Evolutionary conservation across 2,113 vertebrate species (phyloP).

Genomic region (Dromaius novaehollandiae): DNA sequence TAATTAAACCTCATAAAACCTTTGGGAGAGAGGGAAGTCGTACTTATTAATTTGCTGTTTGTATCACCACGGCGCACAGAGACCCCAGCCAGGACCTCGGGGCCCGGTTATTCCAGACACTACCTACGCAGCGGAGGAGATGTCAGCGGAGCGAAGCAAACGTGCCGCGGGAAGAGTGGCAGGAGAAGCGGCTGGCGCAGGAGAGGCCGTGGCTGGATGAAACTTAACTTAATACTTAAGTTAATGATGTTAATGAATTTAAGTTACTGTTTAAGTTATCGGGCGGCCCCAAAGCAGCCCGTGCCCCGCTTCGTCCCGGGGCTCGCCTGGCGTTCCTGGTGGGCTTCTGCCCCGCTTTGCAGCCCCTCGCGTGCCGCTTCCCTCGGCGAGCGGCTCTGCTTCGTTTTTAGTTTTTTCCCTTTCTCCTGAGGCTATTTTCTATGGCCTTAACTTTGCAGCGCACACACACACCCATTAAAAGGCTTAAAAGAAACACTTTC

Average conservation of each 20-base stretch:
- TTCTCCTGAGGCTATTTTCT: background rate
- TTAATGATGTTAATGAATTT: background rate
- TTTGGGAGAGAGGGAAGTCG: constrained; percentile 49
- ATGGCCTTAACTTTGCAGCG: background rate
- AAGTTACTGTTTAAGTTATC: background rate
- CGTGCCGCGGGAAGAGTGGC: background rate
- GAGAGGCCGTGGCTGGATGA: background rate
- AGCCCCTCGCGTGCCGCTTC: background rate
- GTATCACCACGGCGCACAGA: constrained; percentile 19
- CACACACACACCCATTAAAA: background rate
- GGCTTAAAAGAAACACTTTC: background rate
- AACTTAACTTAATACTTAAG: background rate
- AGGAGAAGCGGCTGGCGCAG: background rate
- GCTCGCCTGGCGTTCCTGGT: background rate
- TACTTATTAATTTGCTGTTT: constrained; percentile 60
- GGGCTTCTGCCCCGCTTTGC: background rate
- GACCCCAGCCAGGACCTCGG: constrained; percentile 40
- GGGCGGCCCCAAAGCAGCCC: background rate
- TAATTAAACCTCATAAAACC: constrained; percentile 65
- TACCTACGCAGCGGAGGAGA: constrained; percentile 15
- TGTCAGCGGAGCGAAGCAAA: background rate
- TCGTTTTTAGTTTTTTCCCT: background rate
- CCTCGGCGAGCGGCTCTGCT: background rate
- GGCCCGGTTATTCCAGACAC: constrained; percentile 46
- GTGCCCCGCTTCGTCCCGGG: rapidly evolving